These are phyloP conservation scores for Teinopalpus imperialis DNA, from an alignment of 2,888 invertebrate genomes.

Conservation along the genomic window DNA sequence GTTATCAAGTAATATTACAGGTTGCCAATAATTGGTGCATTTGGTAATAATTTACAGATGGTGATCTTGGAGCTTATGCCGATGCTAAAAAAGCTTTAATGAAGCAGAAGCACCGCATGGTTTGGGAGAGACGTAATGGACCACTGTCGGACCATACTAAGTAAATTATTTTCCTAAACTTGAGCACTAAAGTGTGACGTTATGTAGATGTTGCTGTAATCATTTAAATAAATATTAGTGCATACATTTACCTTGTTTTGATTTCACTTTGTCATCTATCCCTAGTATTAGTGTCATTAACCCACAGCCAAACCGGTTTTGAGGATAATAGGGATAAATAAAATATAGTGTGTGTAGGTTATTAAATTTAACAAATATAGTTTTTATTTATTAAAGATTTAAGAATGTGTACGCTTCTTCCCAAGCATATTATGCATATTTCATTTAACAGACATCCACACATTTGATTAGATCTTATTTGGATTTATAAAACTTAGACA, in stretches of 20 bases:
- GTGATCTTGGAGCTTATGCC: slow-evolving; percentile 91
- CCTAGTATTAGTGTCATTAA: too few relatives aligned
- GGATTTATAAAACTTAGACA: too few relatives aligned
- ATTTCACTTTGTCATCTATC: not conserved
- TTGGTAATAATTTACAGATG: slow-evolving; percentile 89
- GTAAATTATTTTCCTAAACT: slow-evolving; percentile 30
- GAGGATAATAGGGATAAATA: slow-evolving; percentile 4
- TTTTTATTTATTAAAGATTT: too few relatives aligned
- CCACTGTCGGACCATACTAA: slow-evolving; percentile 72
- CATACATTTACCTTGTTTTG: slow-evolving; percentile 7
- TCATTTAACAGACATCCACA: too few relatives aligned
- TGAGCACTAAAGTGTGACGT: slow-evolving; percentile 7
- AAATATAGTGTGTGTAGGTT: slow-evolving; percentile 23
- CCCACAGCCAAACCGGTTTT: too few relatives aligned
- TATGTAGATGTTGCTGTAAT: slow-evolving; percentile 43
- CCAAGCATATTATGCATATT: too few relatives aligned
- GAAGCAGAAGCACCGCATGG: slow-evolving; percentile 99
- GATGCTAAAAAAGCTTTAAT: slow-evolving; percentile 91
- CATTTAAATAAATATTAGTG: slow-evolving; percentile 42
- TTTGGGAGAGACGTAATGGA: slow-evolving; percentile 98
- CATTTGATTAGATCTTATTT: too few relatives aligned
- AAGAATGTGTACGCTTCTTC: too few relatives aligned
- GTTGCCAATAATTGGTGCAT: too few relatives aligned
- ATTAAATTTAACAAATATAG: too few relatives aligned
- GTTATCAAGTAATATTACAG: too few relatives aligned